Percentiles rank a stretch among this genome's conserved stretches.
These are phyloP conservation scores for Crotalus helleri DNA, from an alignment of 2,113 vertebrate genomes.

Conservation along the genomic window DNA sequence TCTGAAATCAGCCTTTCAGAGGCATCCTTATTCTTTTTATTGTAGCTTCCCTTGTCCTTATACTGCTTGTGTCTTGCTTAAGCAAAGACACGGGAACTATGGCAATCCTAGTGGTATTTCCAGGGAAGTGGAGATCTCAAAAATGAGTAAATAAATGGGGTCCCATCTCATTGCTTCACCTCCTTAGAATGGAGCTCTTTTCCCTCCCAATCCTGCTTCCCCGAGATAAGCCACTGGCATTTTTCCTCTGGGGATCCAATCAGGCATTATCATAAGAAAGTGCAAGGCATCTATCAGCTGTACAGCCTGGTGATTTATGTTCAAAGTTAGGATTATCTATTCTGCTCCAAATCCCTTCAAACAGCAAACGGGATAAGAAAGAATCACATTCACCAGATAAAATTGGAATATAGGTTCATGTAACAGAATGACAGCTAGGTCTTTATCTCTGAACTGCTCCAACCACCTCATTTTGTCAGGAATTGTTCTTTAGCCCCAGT, in stretches of 20 bases:
- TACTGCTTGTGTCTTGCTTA: accelerated
- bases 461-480: conserved; percentile 67
- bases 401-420: conserved; percentile 69
- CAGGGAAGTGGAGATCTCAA: conserved; percentile 10
- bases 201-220: conserved; percentile 69
- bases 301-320: conserved; percentile 83
- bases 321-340: conserved; percentile 96
- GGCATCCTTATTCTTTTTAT: accelerated
- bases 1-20: background rate
- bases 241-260: conserved; percentile 77
- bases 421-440: conserved; percentile 62
- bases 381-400: conserved; percentile 76
- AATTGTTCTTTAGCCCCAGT: conserved; percentile 57
- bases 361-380: conserved; percentile 82
- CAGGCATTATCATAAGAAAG: conserved; percentile 92
- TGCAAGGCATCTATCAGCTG: conserved; percentile 79
- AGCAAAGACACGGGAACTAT: background rate
- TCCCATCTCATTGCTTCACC: background rate
- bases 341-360: conserved; percentile 95
- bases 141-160: background rate
- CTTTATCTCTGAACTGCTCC: conserved; percentile 64
- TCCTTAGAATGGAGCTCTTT: conserved; percentile 42
- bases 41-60: accelerated
- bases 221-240: conserved; percentile 90
- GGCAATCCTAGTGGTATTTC: background rate